Conservation (phyloP, 1,140 invertebrate species). For the Aethina tumida region DNA sequence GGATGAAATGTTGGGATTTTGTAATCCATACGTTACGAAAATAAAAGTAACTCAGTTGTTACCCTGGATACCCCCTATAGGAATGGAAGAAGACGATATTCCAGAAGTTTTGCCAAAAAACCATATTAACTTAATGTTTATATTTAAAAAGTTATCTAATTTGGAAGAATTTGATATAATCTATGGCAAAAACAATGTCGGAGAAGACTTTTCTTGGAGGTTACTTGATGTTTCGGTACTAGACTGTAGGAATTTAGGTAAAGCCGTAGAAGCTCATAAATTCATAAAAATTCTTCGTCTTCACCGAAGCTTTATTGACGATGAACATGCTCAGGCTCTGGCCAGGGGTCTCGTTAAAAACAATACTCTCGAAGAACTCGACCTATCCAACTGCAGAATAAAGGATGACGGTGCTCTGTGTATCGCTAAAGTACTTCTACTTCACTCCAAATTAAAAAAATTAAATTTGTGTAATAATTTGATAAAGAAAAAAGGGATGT, state of each 20-base stretch:
- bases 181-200: constrained; percentile 26
- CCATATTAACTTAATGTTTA: constrained; percentile 31
- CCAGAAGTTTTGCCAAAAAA: constrained; percentile 30
- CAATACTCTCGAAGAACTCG: constrained; percentile 25
- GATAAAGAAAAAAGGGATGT: constrained; percentile 27
- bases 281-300: constrained; percentile 26
- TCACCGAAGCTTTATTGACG: constrained; percentile 25
- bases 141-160: constrained; percentile 23
- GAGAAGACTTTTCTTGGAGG: constrained; percentile 25
- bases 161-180: constrained; percentile 26
- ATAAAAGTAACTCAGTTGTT: constrained; percentile 30
- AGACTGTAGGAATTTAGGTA: constrained; percentile 27
- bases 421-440: constrained; percentile 26
- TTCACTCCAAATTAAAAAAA: constrained; percentile 22
- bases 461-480: constrained; percentile 31
- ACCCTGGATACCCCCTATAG: constrained; percentile 29
- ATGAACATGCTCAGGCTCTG: constrained; percentile 27
- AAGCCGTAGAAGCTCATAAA: constrained; percentile 25
- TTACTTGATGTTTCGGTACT: constrained; percentile 29
- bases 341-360: constrained; percentile 28
- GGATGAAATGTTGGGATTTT: constrained; percentile 25
- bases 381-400: constrained; percentile 33
- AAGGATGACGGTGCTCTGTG: constrained; percentile 31
- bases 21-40: constrained; percentile 24
- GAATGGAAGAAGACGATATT: constrained; percentile 27